Percentiles rank a stretch among this genome's conserved stretches.
phyloP scores from a whole-genome alignment of 2,888 invertebrate genomes.

The Apocheima hispidaria region DNA sequence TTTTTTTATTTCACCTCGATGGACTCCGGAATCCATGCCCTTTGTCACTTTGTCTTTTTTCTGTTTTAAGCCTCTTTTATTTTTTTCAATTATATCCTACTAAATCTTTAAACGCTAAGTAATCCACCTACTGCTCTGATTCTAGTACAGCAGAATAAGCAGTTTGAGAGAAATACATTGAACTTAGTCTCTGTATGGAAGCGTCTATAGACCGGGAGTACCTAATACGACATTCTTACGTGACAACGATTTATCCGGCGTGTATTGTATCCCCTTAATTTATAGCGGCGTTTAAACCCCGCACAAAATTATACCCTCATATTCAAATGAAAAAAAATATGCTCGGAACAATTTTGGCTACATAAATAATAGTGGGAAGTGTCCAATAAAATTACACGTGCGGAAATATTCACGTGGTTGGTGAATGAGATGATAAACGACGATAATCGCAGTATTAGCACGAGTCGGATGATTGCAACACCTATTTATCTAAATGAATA shows the following conservation, averaged over 20 bases:
- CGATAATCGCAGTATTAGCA: conserved; percentile 13
- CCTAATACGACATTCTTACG: conserved; percentile 84
- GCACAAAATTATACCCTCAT: conserved; percentile 70
- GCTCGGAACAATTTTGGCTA: conserved; percentile 44
- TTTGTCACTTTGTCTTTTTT: no score
- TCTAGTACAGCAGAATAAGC: no score
- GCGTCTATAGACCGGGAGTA: conserved; percentile 49
- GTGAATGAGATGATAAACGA: conserved; percentile 14
- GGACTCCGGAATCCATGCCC: no score
- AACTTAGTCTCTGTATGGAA: conserved; percentile 19
- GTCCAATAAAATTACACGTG: conserved; percentile 38
- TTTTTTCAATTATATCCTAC: no score
- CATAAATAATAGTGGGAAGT: conserved; percentile 41
- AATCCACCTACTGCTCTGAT: no score
- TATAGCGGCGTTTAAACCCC: conserved; percentile 76
- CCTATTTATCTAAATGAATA: not conserved
- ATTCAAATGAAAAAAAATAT: conserved; percentile 68
- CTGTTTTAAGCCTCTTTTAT: no score
- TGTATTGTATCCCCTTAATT: conserved; percentile 82
- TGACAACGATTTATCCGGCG: conserved; percentile 84
- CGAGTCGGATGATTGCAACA: not conserved
- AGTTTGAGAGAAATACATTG: not conserved
- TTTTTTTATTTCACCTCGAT: no score
- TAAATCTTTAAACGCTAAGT: no score
- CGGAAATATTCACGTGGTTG: conserved; percentile 15